A percentile compares a stretch with the other conserved stretches of the same genome.
phyloP scores from a whole-genome alignment of 1,140 invertebrate genomes.

The Bursaphelenchus mucronatus region DNA sequence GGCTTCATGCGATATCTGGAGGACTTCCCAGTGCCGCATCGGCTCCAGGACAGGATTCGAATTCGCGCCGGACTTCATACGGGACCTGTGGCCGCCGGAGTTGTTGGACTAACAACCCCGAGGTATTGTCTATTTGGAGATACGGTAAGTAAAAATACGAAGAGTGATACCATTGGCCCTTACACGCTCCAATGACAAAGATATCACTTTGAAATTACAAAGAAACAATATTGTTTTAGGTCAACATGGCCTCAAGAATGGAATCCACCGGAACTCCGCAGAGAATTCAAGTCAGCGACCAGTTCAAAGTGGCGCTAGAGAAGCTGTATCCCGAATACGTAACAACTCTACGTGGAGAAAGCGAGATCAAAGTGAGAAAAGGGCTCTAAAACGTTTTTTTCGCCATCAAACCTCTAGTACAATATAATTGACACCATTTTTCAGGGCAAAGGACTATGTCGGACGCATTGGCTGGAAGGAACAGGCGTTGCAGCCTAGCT shows the following conservation, averaged over 20 bases:
- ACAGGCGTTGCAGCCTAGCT: too few species aligned
- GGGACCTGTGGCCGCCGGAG: slow-evolving; percentile 61
- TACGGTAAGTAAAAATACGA: slow-evolving; percentile 71
- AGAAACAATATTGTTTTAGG: slow-evolving; percentile 16
- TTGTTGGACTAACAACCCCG: slow-evolving; percentile 61
- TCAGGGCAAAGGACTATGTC: slow-evolving; percentile 10
- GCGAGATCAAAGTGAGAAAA: slow-evolving; percentile 44
- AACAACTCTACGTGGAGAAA: slow-evolving; percentile 29
- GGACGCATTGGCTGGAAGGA: slow-evolving; percentile 1
- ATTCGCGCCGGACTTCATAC: slow-evolving; percentile 69
- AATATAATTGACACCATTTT: slow-evolving; percentile 5
- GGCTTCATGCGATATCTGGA: slow-evolving; percentile 67
- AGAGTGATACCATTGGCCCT: slow-evolving; percentile 6
- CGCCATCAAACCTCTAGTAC: slow-evolving; percentile 16
- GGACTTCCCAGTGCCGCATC: too few species aligned
- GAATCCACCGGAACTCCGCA: slow-evolving; percentile 75
- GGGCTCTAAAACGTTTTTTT: too few species aligned
- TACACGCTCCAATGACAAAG: background rate
- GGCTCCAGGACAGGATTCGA: slow-evolving; percentile 63
- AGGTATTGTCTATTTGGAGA: slow-evolving; percentile 71
- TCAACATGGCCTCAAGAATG: slow-evolving; percentile 89
- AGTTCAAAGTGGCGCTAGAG: slow-evolving; percentile 13
- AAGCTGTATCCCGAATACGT: slow-evolving; percentile 29
- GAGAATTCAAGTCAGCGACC: slow-evolving; percentile 35
- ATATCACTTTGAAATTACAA: background rate